Evolutionary conservation across 1,140 invertebrate species (phyloP).

Genomic region (Babylonia areolata): DNA sequence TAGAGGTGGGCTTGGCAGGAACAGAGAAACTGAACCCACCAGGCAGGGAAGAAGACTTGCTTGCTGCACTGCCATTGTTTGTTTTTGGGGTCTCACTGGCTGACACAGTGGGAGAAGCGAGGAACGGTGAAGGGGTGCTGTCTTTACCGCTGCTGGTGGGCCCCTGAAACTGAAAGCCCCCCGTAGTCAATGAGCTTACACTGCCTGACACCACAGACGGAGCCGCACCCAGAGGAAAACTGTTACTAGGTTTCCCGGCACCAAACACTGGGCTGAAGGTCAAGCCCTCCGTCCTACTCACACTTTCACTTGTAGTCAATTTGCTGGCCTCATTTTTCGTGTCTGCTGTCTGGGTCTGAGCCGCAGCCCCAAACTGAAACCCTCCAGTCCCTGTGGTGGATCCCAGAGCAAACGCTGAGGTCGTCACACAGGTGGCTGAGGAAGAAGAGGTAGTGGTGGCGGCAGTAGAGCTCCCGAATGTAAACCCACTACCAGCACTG

Average conservation of each 20-base stretch:
- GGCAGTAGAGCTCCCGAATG: slow-evolving; percentile 1
- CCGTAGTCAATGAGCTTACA: neutral
- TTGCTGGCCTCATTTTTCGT: neutral
- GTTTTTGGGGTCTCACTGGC: neutral
- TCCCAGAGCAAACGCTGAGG: neutral
- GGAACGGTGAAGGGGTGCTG: neutral
- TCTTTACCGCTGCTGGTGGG: neutral
- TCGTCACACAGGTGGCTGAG: neutral
- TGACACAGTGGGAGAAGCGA: neutral
- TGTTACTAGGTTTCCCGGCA: slow-evolving; percentile 5
- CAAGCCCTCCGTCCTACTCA: neutral
- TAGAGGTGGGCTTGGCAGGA: neutral
- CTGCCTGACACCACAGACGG: neutral
- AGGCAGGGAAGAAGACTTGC: neutral
- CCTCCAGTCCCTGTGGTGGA: neutral
- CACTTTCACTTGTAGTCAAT: neutral
- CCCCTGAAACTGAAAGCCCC: neutral
- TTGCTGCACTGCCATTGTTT: neutral
- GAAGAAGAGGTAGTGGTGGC: neutral
- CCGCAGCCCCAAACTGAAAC: neutral
- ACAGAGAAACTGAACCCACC: neutral
- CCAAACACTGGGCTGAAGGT: slow-evolving; percentile 15
- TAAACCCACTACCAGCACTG: neutral
- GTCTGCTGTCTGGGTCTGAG: neutral
- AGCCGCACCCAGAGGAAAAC: neutral